phyloP scores from a whole-genome alignment of 2,797 vertebrate genomes.

The Gallinago nigripennis region DNA sequence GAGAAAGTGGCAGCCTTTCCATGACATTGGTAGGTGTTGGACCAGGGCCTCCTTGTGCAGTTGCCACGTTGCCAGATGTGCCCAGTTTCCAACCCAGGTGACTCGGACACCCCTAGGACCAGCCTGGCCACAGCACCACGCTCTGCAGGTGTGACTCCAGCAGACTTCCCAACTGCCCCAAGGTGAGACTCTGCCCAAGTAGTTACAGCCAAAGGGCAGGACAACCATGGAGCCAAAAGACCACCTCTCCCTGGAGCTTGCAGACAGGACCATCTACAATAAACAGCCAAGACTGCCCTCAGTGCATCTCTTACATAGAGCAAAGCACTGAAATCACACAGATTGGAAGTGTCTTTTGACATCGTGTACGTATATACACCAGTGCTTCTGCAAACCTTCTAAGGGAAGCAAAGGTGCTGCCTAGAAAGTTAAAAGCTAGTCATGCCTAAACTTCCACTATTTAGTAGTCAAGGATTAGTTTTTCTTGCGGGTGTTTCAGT shows the following conservation, averaged over 20 bases:
- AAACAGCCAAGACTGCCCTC: not conserved
- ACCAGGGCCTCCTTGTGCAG: not conserved
- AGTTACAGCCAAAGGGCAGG: not conserved
- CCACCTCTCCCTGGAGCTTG: not conserved
- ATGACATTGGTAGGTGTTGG: accelerated
- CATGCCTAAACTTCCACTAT: conserved; percentile 22
- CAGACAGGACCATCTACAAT: not conserved
- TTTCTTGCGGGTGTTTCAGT: conserved; percentile 14
- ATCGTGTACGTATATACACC: accelerated
- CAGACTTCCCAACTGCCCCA: not conserved
- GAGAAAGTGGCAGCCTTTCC: not conserved
- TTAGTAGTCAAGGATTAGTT: conserved; percentile 53
- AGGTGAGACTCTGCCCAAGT: not conserved
- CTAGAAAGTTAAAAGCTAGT: not conserved
- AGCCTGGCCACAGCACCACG: not conserved
- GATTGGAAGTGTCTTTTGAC: not conserved
- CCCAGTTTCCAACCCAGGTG: not conserved
- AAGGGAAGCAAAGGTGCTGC: not conserved
- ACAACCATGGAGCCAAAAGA: not conserved
- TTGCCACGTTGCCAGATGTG: not conserved
- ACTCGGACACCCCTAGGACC: not conserved
- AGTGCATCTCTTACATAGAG: not conserved
- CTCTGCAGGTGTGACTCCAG: not conserved
- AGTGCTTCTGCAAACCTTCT: conserved; percentile 1
- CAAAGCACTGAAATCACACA: not conserved